Evolutionary conservation across 2,113 vertebrate genomes (phyloP).

Genomic region (Pteropus alecto): DNA sequence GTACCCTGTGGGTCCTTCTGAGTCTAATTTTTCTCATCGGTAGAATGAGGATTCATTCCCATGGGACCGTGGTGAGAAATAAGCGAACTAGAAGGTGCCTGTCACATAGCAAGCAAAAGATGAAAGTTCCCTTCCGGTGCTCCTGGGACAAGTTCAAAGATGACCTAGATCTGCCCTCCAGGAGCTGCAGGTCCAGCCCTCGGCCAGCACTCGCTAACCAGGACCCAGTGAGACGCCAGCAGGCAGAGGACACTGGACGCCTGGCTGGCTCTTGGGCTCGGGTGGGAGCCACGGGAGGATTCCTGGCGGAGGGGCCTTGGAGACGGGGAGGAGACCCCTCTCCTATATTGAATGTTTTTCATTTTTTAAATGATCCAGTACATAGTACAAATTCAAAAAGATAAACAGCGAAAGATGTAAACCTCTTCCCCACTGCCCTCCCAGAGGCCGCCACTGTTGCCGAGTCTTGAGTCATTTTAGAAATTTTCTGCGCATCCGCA

Average conservation of each 20-base stretch:
- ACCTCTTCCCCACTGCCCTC: neutral
- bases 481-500: neutral
- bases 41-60: neutral
- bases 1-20: neutral
- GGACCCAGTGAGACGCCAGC: neutral
- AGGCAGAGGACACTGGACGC: neutral
- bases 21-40: neutral
- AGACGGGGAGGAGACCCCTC: neutral
- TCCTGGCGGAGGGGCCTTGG: neutral
- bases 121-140: neutral
- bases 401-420: neutral
- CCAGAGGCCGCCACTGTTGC: neutral
- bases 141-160: neutral
- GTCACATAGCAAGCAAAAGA: neutral
- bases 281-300: neutral
- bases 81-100: neutral
- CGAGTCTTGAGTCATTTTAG: neutral
- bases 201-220: neutral
- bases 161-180: neutral
- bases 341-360: neutral
- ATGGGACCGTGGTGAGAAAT: neutral
- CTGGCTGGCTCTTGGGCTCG: too few species aligned
- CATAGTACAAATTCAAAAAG: neutral
- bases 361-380: neutral
- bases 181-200: neutral